A percentile compares a stretch with the other conserved stretches of the same genome.
Evolutionary conservation across 2,113 vertebrate species (phyloP).

Genomic region (Bubo bubo): DNA sequence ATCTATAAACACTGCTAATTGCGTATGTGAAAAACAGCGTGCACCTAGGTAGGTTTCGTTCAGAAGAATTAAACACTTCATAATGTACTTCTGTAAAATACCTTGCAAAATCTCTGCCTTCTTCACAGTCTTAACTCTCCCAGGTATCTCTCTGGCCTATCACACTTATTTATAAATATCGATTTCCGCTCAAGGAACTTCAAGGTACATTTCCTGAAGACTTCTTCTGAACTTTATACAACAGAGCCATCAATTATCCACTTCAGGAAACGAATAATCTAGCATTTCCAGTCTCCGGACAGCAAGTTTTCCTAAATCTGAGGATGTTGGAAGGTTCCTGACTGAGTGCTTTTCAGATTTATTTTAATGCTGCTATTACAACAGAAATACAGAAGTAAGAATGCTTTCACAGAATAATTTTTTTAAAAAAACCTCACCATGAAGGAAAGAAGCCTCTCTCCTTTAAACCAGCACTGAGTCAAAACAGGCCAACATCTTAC

Average conservation of each 20-base stretch:
- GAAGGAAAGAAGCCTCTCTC: background rate
- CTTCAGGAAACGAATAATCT: constrained; percentile 36
- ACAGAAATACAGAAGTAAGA: background rate
- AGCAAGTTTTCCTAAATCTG: constrained; percentile 2
- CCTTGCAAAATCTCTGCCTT: background rate
- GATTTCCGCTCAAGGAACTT: background rate
- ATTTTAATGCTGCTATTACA: background rate
- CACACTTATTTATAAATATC: background rate
- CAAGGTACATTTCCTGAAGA: constrained; percentile 21
- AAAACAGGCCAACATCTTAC: background rate
- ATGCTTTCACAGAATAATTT: background rate
- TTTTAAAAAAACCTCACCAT: background rate
- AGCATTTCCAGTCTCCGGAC: constrained; percentile 18
- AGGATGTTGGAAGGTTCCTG: constrained; percentile 1
- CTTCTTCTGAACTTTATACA: constrained; percentile 32
- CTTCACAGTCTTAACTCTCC: background rate
- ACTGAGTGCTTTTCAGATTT: background rate
- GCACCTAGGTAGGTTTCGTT: constrained; percentile 54
- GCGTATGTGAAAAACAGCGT: constrained; percentile 66
- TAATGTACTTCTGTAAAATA: background rate
- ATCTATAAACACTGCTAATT: constrained; percentile 82
- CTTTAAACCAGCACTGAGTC: background rate
- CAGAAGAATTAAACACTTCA: background rate
- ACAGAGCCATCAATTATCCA: constrained; percentile 36
- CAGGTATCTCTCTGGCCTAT: background rate